Percentiles rank a stretch among this genome's conserved stretches.
Conservation (phyloP, 2,888 invertebrate genomes). For the Lydus trimaculatus region DNA sequence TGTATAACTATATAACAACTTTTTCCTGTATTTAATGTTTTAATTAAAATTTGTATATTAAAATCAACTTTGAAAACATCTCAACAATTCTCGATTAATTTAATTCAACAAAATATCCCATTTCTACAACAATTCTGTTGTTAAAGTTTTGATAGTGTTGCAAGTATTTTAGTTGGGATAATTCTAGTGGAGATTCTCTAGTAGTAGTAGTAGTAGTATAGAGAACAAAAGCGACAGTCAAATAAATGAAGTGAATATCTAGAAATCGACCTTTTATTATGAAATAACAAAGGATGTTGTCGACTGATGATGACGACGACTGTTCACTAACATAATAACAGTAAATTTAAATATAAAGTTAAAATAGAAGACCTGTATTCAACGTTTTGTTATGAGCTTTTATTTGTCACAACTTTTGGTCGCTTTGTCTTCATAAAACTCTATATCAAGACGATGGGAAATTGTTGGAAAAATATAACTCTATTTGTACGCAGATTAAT, state of each 20-base stretch:
- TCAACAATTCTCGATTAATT: constrained; percentile 22
- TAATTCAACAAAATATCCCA: constrained; percentile 36
- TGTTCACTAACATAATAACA: constrained; percentile 32
- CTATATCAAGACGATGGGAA: constrained; percentile 31
- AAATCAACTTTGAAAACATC: not conserved
- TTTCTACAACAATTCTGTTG: constrained; percentile 22
- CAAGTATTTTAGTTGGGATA: too few species aligned
- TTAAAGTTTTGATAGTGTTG: too few species aligned
- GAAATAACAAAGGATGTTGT: constrained; percentile 33
- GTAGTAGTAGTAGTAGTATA: too few species aligned
- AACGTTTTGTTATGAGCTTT: constrained; percentile 23
- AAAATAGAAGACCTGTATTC: constrained; percentile 30
- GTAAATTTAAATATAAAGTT: constrained; percentile 38
- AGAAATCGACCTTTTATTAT: constrained; percentile 7
- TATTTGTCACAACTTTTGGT: constrained; percentile 34
- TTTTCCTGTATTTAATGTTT: not conserved
- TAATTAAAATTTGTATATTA: too few species aligned
- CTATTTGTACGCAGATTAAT: constrained; percentile 17
- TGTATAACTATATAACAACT: too few species aligned
- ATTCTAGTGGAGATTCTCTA: too few species aligned
- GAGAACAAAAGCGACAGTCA: constrained; percentile 19
- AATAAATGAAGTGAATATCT: not conserved
- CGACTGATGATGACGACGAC: not conserved
- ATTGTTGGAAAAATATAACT: constrained; percentile 33
- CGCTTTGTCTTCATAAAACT: constrained; percentile 39